Evolutionary conservation across 2,113 vertebrate genomes (phyloP).

Genomic region (Apeltes quadracus): DNA sequence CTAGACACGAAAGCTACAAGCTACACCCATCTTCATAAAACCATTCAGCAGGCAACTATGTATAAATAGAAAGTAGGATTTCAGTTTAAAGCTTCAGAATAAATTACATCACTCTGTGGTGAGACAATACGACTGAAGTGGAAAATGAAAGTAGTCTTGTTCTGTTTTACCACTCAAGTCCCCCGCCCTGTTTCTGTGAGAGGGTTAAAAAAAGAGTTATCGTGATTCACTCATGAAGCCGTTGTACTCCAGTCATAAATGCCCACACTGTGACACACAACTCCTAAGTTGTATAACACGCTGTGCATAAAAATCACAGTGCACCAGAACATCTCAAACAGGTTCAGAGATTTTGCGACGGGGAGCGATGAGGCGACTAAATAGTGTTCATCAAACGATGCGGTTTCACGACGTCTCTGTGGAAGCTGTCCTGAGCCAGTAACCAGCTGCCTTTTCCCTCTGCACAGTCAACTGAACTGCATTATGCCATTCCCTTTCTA

Average conservation of each 20-base stretch:
- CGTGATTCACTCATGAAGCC: slow-evolving; percentile 23
- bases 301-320: background rate
- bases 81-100: slow-evolving; percentile 47
- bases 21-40: slow-evolving; percentile 48
- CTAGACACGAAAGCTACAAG: too few relatives aligned
- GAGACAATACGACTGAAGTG: slow-evolving; percentile 58
- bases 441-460: background rate
- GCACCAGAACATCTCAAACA: background rate
- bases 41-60: slow-evolving; percentile 42
- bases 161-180: slow-evolving; percentile 46
- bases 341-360: background rate
- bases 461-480: slow-evolving; percentile 6
- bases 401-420: background rate
- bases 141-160: slow-evolving; percentile 64
- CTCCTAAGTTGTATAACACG: background rate
- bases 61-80: slow-evolving; percentile 13
- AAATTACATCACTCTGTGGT: slow-evolving; percentile 64
- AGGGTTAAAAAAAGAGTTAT: slow-evolving; percentile 29
- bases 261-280: background rate
- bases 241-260: background rate
- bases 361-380: background rate
- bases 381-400: background rate
- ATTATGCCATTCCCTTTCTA: slow-evolving; percentile 18
- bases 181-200: slow-evolving; percentile 47
- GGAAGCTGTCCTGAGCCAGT: background rate